Evolutionary conservation across 2,797 vertebrate species (phyloP), one percentile per base, ranked within the genome.

Genomic region (Acropternis orthonyx): DNA sequence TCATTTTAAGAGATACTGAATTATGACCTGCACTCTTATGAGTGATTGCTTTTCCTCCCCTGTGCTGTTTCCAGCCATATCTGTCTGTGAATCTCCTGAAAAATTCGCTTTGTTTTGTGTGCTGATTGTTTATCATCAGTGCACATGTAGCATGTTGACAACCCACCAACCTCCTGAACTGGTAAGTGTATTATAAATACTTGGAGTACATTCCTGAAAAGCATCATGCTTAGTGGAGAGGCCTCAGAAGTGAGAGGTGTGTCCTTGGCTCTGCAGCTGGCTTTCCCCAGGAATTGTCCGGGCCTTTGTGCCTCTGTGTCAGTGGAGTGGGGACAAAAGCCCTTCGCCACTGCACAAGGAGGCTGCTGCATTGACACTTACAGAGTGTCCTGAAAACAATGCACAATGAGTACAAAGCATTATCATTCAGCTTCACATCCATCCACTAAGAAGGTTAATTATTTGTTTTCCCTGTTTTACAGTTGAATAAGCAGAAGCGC

Each of bases 401-500:
- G 27, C 34, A 14, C 51, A 12, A 10, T 8, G 24, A 88, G 39
- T 74, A 43, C 77, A 80, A 81, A 79, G 73, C 74, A 82, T 92
- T 93, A 69, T 86, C 79, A 91, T 94, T 96, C 77, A 89, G 62
- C 92, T 88, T 93, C 66, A 15, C 55, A 77, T 75, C 69, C 24
- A 0, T 75, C 73, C 91, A 49, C 73, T 67, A 69, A 82, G 88
- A 95, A 93, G 94, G 92, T 95, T 89, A 95, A 96, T 92, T 91
- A 94, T 90, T 96, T 97, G 89, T 94, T 95, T 96, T 94, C 71
- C 94, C 88, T 79, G 67, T 90, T 96, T 94, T 93, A 90, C 66
- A 86, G 87, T 81, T 95, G 93, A 78, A 96, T 91, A 92, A 92
- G 72, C 95, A 95, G 76, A 91, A 91, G 82, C 52, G 72, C 8